Conservation (phyloP, 2,888 invertebrate species). For the Lasioglossum malachurum region DNA sequence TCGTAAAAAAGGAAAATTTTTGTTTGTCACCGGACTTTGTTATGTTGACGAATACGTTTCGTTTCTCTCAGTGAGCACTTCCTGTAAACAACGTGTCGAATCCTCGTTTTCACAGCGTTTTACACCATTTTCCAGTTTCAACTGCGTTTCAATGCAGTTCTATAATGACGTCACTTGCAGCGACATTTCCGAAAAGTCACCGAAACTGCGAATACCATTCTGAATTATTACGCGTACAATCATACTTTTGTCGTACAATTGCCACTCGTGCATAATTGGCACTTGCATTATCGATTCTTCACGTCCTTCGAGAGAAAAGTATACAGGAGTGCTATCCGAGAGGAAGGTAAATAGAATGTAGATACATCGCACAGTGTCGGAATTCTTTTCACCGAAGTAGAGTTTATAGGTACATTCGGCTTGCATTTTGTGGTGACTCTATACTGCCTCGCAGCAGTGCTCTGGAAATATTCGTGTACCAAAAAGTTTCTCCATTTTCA, state of each 20-base stretch:
- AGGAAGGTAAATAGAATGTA: constrained; percentile 24
- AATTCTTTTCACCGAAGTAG: constrained; percentile 11
- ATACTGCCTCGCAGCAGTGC: not conserved
- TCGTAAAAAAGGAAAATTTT: no score
- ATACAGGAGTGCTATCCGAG: constrained; percentile 30
- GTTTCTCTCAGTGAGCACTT: not conserved
- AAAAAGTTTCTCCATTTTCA: not conserved
- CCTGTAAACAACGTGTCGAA: not conserved
- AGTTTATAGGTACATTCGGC: not conserved
- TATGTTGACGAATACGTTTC: not conserved
- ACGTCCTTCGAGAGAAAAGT: constrained; percentile 37
- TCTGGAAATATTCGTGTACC: not conserved
- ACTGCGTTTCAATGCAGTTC: not conserved
- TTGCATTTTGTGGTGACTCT: not conserved
- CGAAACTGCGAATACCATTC: not conserved
- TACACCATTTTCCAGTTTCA: not conserved
- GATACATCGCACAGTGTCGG: constrained; percentile 6
- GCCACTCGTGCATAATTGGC: constrained; percentile 52
- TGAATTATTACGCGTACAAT: constrained; percentile 33
- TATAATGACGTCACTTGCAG: constrained; percentile 13
- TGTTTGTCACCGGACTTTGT: not conserved
- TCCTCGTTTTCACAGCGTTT: not conserved
- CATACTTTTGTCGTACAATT: constrained; percentile 48
- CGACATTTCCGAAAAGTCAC: constrained; percentile 3
- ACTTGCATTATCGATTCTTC: constrained; percentile 47